Base-by-base conservation (phyloP, 2,113 vertebrate genomes). In the Condylura cristata region DNA sequence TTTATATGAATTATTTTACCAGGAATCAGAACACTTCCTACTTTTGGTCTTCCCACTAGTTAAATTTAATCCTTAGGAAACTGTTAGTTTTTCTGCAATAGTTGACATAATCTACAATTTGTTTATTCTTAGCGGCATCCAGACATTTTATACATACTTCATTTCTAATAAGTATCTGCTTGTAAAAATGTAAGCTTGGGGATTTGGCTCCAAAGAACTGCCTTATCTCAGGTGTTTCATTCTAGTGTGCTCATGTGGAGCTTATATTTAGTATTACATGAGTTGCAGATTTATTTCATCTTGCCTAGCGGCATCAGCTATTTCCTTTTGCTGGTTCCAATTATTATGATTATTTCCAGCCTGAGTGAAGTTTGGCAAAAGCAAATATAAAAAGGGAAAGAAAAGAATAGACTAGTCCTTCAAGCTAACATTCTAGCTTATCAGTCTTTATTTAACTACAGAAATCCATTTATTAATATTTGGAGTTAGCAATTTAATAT, bases 281-380 rank as follows among this genome's bases (percentile, higher is more conserved):
- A 96, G 86, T 97, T 97, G 94, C 95, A 96, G 71, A 93, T 76
- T 97, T 89, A 97, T 95, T 98, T 97, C 2, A 20, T 94, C 95
- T 75, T 22, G 74, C 71, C 89, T 96, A 95, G 92, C 82, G 86
- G 86, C 86, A 92, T 97, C 87, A 95, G 85, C 87, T 0, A 0
- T 96, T 98, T 98, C 92, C 96, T 89, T 88, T 90, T 95, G n/a
- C 93, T 97, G 87, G 76, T 95, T 95, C 94, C 95, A 97, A 97
- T 96, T 96, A 96, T 95, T 97, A 92, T 96, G 97, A 97, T 98
- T 98, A 97, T 90, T 98, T 97, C 91, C 66, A 97, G 86, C 91
- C 58, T 53, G 9, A 81, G 72, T 34, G 68, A 95, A 97, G 95
- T 96, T 96, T 96, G 88, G 96, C 90, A 93, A 94, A 96, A 95